These are phyloP conservation scores for Hirundo rustica DNA, from an alignment of 2,797 vertebrate species.

Conservation along the genomic window DNA sequence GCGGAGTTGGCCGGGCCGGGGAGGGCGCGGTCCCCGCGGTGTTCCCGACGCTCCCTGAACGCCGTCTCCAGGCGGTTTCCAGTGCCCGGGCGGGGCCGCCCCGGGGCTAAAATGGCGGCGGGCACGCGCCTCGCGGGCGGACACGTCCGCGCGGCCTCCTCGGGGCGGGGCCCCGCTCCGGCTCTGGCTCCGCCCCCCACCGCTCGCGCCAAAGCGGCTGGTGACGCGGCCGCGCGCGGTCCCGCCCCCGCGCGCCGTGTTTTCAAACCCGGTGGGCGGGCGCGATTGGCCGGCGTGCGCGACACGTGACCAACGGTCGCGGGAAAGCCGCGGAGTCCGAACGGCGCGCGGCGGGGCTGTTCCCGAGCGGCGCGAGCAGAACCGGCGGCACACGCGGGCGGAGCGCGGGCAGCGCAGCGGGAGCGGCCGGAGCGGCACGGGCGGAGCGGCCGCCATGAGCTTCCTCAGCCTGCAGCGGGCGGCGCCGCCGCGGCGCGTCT, in stretches of 20 bases:
- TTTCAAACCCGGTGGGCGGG: conserved; percentile 70
- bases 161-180: not conserved
- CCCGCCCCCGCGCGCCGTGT: conserved; percentile 31
- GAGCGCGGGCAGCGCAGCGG: not conserved
- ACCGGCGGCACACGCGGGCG: not conserved
- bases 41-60: not conserved
- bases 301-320: conserved; percentile 95
- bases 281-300: conserved; percentile 74
- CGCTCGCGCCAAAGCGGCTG: conserved; percentile 76
- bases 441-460: conserved; percentile 56
- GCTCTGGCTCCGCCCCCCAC: not conserved
- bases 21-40: no score
- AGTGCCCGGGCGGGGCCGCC: not conserved
- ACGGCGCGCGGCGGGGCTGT: conserved; percentile 15
- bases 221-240: not conserved
- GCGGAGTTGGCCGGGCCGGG: not conserved
- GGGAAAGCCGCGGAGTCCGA: conserved; percentile 84
- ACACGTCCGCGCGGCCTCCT: not conserved
- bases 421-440: not conserved
- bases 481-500: conserved; percentile 56
- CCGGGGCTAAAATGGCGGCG: not conserved
- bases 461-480: conserved; percentile 70
- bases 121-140: not conserved
- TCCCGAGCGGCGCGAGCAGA: conserved; percentile 2
- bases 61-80: not conserved